Conservation (phyloP, 1,140 invertebrate species). For the Apis dorsata region DNA sequence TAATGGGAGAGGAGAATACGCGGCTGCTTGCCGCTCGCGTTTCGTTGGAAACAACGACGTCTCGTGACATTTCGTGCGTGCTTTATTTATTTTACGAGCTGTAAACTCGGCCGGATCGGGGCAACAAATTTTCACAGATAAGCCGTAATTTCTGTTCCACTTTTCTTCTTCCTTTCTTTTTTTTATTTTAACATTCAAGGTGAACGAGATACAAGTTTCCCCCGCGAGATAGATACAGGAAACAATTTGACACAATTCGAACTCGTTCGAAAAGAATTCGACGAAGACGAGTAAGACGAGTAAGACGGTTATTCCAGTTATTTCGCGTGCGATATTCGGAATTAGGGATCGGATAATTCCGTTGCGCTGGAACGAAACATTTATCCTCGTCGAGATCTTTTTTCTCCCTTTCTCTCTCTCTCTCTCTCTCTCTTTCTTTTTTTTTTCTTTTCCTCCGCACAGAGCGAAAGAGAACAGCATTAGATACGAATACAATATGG, state of each 20-base stretch:
- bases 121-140: background rate
- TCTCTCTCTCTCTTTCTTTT: too few species aligned
- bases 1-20: background rate
- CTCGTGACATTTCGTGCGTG: background rate
- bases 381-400: background rate
- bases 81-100: background rate
- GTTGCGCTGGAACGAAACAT: background rate
- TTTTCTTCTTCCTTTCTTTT: background rate
- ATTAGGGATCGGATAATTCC: background rate
- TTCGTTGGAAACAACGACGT: background rate
- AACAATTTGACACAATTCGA: background rate
- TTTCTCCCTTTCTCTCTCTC: too few species aligned
- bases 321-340: background rate
- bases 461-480: slow-evolving; percentile 20
- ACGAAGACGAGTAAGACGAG: background rate
- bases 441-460: too few species aligned
- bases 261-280: too few species aligned
- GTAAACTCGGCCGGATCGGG: background rate
- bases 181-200: background rate
- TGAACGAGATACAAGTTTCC: background rate
- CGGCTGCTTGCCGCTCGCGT: background rate
- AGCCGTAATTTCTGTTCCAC: background rate
- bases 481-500: slow-evolving; percentile 52
- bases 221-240: too few species aligned
- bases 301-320: too few species aligned